phyloP scores from a whole-genome alignment of 92 coral and sea anemone species.

The Zoanthus sansibaricus region DNA sequence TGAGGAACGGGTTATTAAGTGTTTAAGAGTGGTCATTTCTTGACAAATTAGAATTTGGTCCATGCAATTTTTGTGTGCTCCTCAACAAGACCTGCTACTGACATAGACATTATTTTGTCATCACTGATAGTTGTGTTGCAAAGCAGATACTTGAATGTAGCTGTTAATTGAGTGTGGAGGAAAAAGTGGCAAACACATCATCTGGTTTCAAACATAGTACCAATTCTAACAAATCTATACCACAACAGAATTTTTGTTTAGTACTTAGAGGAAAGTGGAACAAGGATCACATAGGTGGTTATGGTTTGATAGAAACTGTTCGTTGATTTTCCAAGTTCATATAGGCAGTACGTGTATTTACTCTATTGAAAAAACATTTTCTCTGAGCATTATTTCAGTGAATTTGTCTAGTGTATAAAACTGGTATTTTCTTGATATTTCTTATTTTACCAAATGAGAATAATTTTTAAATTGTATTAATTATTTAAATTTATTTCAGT shows the following conservation, averaged over 20 bases:
- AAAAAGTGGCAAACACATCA: slow-evolving; percentile 49
- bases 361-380: no score
- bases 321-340: slow-evolving; percentile 10
- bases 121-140: slow-evolving; percentile 28
- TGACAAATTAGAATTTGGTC: slow-evolving; percentile 36
- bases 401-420: no score
- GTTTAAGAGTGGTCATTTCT: slow-evolving; percentile 51
- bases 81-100: slow-evolving; percentile 68
- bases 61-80: slow-evolving; percentile 52
- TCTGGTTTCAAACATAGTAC: background rate
- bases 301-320: slow-evolving; percentile 25
- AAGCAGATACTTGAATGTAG: slow-evolving; percentile 15
- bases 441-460: no score
- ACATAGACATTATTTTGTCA: slow-evolving; percentile 20
- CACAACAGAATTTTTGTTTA: slow-evolving; percentile 25
- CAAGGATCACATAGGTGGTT: slow-evolving; percentile 9
- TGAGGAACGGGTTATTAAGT: slow-evolving; percentile 71
- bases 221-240: slow-evolving; percentile 1
- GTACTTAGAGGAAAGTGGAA: slow-evolving; percentile 22
- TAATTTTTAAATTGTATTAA: no score
- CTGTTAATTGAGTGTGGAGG: slow-evolving; percentile 45
- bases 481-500: no score
- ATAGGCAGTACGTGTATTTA: background rate
- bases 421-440: no score
- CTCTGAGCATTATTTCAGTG: no score